Evolutionary conservation across 2,888 invertebrate species (phyloP).

Genomic region (Hoplodrina ambigua): DNA sequence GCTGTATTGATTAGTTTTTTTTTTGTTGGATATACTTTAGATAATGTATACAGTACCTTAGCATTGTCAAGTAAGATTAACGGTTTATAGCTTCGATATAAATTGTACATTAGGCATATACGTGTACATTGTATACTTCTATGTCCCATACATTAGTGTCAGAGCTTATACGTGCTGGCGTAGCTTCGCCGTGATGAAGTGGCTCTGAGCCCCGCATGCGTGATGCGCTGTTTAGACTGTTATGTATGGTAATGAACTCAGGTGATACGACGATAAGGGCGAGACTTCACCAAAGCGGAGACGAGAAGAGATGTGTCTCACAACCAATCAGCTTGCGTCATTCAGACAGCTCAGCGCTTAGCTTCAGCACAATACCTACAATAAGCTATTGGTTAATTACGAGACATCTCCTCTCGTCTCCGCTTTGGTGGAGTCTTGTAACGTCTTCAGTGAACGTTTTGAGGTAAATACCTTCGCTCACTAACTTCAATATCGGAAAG

Average conservation of each 20-base stretch:
- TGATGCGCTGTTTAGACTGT: slow-evolving; percentile 71
- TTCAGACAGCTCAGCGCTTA: too few species aligned
- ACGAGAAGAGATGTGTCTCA: too few species aligned
- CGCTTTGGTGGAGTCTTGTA: too few species aligned
- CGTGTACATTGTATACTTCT: slow-evolving; percentile 32
- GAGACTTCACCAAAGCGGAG: too few species aligned
- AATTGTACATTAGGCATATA: slow-evolving; percentile 38
- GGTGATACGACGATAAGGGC: slow-evolving; percentile 49
- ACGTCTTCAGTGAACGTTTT: slow-evolving; percentile 17
- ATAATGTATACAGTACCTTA: slow-evolving; percentile 30
- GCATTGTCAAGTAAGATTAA: slow-evolving; percentile 42
- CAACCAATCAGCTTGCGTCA: too few species aligned
- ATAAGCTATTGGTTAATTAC: too few species aligned
- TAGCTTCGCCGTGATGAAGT: slow-evolving; percentile 68
- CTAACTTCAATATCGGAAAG: neutral
- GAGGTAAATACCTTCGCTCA: neutral
- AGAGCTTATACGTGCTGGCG: slow-evolving; percentile 37
- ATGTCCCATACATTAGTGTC: slow-evolving; percentile 55
- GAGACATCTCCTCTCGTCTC: too few species aligned
- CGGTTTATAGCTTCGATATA: slow-evolving; percentile 40
- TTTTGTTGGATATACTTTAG: neutral
- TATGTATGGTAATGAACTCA: slow-evolving; percentile 65
- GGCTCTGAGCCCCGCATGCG: slow-evolving; percentile 69
- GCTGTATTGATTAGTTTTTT: slow-evolving; percentile 35
- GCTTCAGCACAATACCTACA: too few species aligned